Percentiles rank a stretch among this genome's conserved stretches.
Conservation (phyloP, 2,113 vertebrate genomes). For the Nothoprocta perdicaria region DNA sequence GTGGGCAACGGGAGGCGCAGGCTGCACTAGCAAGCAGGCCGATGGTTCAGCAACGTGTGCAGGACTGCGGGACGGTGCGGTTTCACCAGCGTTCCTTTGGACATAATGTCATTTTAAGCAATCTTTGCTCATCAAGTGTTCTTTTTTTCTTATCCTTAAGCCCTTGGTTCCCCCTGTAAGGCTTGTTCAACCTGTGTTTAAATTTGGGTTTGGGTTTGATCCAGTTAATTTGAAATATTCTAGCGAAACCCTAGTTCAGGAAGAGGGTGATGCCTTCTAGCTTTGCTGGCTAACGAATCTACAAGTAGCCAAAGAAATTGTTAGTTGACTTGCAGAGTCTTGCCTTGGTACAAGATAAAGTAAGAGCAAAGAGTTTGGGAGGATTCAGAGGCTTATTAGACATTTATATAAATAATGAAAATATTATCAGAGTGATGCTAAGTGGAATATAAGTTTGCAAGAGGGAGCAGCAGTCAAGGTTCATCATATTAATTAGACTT, state of each 20-base stretch:
- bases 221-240: neutral
- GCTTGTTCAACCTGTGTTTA: neutral
- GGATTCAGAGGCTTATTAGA: conserved; percentile 3
- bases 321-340: neutral
- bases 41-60: too few species aligned
- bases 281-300: neutral
- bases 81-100: too few species aligned
- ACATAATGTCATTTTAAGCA: too few species aligned
- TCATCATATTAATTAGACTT: fast-evolving
- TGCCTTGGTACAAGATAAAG: neutral
- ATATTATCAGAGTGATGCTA: neutral
- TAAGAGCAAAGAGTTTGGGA: neutral
- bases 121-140: too few species aligned
- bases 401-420: conserved; percentile 23
- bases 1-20: neutral
- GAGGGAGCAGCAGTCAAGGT: neutral
- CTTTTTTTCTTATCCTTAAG: neutral
- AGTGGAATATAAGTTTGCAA: neutral
- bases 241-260: fast-evolving
- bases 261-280: neutral
- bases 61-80: too few species aligned
- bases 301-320: neutral
- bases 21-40: neutral
- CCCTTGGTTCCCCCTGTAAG: neutral
- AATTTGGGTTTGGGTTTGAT: neutral